Conservation (phyloP, 2,113 vertebrate genomes). For the Bathybates hornii region DNA sequence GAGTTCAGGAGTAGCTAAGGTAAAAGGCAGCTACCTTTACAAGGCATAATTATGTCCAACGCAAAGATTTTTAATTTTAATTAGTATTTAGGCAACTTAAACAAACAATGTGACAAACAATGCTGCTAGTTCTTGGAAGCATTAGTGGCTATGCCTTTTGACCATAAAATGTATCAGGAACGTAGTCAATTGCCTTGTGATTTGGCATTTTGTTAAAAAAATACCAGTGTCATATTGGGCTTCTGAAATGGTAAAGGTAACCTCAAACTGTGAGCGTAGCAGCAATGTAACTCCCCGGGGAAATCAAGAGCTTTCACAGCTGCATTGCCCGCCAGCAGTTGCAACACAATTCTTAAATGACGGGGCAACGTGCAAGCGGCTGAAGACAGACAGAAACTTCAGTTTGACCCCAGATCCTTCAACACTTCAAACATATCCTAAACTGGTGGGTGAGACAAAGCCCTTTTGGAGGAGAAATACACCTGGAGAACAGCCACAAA, state of each 20-base stretch:
- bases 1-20: neutral
- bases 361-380: neutral
- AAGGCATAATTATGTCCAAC: neutral
- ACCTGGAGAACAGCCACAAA: neutral
- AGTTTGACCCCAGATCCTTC: constrained; percentile 18
- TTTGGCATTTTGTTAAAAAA: constrained; percentile 35
- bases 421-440: constrained; percentile 12
- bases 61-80: neutral
- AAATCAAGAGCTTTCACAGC: constrained; percentile 65
- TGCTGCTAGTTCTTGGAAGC: neutral
- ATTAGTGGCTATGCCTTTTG: constrained; percentile 9
- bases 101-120: neutral
- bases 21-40: neutral
- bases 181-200: constrained; percentile 11
- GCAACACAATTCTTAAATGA: constrained; percentile 44
- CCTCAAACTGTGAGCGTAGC: constrained; percentile 55
- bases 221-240: constrained; percentile 30
- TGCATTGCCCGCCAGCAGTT: constrained; percentile 41
- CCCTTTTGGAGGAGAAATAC: neutral
- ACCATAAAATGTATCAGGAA: constrained; percentile 24
- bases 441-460: neutral
- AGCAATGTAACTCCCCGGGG: constrained; percentile 41
- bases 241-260: constrained; percentile 49
- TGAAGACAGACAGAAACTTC: constrained; percentile 21
- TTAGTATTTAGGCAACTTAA: neutral